Base-by-base conservation (phyloP, 2,797 vertebrate species). In the Myotis daubentonii region DNA sequence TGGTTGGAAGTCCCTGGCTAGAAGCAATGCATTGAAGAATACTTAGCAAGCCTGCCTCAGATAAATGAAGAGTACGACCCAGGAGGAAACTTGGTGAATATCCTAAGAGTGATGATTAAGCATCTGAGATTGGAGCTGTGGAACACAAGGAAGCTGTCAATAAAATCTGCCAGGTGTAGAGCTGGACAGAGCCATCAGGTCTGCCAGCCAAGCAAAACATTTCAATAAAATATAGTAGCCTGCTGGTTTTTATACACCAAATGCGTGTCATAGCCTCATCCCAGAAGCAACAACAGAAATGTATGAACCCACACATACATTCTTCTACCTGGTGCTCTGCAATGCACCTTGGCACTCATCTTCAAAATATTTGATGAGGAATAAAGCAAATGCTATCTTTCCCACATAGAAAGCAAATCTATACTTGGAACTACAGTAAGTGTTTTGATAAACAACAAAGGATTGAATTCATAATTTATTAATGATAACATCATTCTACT, bases 251-350 rank as follows among this genome's bases (percentile, higher is more conserved):
- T 49, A 8, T 7, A 81, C 36, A 76, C 22, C 51, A 19, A 33
- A 36, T 11, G 13, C 8, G 0, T 81, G 16, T 12, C 55, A 57
- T n/a, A 81, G 28, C 28, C 25, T 30, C 41, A 36, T 60, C 38
- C 94, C 53, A 90, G 87, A 83, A 89, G 33, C 41, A 88, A 76
- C 57, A 80, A 78, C 86, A 94, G 47, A 44, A 30, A 49, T 65
- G 47, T 33, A 33, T 70, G 84, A 87, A 94, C 62, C 44, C 57
- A 89, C 23, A 30, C 20, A 25, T 0, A 44, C 0, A 62, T 10
- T 70, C 25, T 74, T 49, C 47, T 10, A 38, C 66, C 22, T 51
- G 19, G 25, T 71, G 70, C 82, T 86, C 44, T 57, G 55, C 22
- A 11, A 47, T 10, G 51, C 71, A 62, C 19, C 49, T 23, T 49